A percentile compares a stretch with the other conserved stretches of the same genome.
phyloP scores from a whole-genome alignment of 1,140 invertebrate species.

The Agraylea sexmaculata region DNA sequence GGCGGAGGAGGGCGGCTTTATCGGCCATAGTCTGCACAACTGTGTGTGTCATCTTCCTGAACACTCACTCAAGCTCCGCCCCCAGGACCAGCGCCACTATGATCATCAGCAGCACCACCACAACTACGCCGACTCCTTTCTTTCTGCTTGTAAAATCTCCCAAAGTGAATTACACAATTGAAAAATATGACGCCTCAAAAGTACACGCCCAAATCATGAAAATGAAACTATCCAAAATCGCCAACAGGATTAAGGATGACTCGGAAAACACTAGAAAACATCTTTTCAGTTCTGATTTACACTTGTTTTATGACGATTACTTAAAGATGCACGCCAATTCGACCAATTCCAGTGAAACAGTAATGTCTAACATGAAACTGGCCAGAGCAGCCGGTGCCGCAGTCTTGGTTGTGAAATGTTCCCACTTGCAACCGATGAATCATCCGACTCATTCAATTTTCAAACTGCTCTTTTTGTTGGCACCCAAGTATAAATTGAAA shows the following conservation, averaged over 20 bases:
- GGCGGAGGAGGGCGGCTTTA: too few relatives aligned
- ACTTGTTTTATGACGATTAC: slow-evolving; percentile 16
- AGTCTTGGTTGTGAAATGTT: slow-evolving; percentile 8
- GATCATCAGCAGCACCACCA: slow-evolving; percentile 13
- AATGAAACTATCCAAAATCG: slow-evolving; percentile 13
- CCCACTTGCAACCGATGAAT: slow-evolving; percentile 7
- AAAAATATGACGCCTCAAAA: slow-evolving; percentile 20
- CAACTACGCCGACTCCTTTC: slow-evolving; percentile 16
- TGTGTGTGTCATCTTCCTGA: too few relatives aligned
- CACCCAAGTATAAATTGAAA: slow-evolving; percentile 16
- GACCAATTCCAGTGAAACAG: slow-evolving; percentile 7
- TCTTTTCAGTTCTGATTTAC: slow-evolving; percentile 7
- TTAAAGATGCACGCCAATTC: slow-evolving; percentile 9
- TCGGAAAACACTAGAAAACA: slow-evolving; percentile 1
- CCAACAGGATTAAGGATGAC: slow-evolving; percentile 3
- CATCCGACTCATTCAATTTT: slow-evolving; percentile 8
- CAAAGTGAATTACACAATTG: slow-evolving; percentile 14
- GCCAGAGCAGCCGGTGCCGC: slow-evolving; percentile 12
- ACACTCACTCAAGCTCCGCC: too few relatives aligned
- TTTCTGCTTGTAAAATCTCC: slow-evolving; percentile 13
- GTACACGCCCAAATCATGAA: slow-evolving; percentile 18
- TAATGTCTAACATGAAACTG: slow-evolving; percentile 15
- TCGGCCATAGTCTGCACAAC: too few relatives aligned
- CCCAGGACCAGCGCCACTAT: too few relatives aligned
- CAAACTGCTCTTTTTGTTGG: slow-evolving; percentile 12